Evolutionary conservation across 2,797 vertebrate species (phyloP).

Genomic region (Malurus leucopterus): DNA sequence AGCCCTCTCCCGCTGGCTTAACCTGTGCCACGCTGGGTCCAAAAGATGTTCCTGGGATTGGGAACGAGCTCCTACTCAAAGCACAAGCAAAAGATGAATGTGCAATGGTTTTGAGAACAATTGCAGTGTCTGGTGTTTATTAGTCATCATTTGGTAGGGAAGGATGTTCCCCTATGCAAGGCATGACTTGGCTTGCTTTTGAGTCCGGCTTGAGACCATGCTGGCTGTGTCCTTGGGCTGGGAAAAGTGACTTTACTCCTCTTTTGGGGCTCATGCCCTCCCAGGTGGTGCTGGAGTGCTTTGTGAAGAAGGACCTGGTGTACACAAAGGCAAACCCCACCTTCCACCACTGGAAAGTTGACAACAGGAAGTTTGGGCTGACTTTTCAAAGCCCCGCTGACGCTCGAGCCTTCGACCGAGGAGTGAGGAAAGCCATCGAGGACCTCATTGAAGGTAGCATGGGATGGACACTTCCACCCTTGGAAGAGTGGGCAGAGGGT

Average conservation of each 20-base stretch:
- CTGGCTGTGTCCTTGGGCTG: neutral
- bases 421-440: constrained; percentile 94
- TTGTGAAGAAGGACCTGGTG: constrained; percentile 92
- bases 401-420: constrained; percentile 94
- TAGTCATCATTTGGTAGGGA: neutral
- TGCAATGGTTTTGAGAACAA: neutral
- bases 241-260: constrained; percentile 44
- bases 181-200: neutral
- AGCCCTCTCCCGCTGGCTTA: neutral
- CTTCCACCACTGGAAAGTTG: constrained; percentile 98
- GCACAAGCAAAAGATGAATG: neutral
- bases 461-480: neutral
- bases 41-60: neutral
- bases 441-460: constrained; percentile 92
- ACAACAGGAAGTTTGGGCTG: constrained; percentile 92
- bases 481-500: neutral
- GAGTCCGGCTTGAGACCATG: neutral
- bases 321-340: constrained; percentile 97
- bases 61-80: neutral
- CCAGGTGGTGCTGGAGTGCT: constrained; percentile 96
- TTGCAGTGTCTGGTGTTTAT: constrained; percentile 7
- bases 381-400: constrained; percentile 97
- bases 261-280: constrained; percentile 36
- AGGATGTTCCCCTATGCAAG: neutral
- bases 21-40: rapidly evolving